Evolutionary conservation across 2,888 invertebrate species (phyloP), one percentile per base, ranked within the genome.

Genomic region (Orthosia gothica): DNA sequence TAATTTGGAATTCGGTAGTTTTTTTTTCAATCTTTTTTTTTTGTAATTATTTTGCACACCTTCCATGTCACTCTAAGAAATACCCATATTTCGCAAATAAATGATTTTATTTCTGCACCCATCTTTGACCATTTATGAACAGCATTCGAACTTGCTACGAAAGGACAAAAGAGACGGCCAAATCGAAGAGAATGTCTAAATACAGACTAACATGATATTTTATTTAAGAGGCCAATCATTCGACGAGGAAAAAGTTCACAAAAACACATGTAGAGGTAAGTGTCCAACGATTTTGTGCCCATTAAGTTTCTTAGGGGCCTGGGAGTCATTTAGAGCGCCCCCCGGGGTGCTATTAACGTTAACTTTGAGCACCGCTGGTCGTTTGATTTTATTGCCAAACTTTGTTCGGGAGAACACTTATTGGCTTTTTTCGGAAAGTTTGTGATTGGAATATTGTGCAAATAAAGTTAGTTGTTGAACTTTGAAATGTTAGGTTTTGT

Each of bases 261-360:
- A 49, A 70, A 76, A 76, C 76, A 76, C 49, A 71, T 76, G 71
- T 76, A n/a, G 15, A 49, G 49, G 70, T 76, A 70, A 76, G 52
- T 64, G 76, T 58, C 13, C 26, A 20, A 52, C 49, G 66, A 73
- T 73, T 78, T 63, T 20, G 26, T 26, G 3, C 9, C 62, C 20
- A 47, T 76, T 76, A 76, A 26, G 58, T 63, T 73, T 49, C 78
- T 52, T 7, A 13, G 62, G 23, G 40, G 40, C 78, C 47, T 18
- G 15, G 52, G 52, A 45, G 49, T 67, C 62, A 67, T 63, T 78
- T 76, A 63, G 50, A 63, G 20, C 20, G 59, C 23, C 52, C 78
- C 57, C 57, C 5, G 47, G 78, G 73, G 78, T 52, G 49, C 20
- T 49, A 13, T 79, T 66, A 65, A 13, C 45, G 57, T 69, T 49